Evolutionary conservation across 2,888 invertebrate species (phyloP).

Genomic region (Apantesis nais): DNA sequence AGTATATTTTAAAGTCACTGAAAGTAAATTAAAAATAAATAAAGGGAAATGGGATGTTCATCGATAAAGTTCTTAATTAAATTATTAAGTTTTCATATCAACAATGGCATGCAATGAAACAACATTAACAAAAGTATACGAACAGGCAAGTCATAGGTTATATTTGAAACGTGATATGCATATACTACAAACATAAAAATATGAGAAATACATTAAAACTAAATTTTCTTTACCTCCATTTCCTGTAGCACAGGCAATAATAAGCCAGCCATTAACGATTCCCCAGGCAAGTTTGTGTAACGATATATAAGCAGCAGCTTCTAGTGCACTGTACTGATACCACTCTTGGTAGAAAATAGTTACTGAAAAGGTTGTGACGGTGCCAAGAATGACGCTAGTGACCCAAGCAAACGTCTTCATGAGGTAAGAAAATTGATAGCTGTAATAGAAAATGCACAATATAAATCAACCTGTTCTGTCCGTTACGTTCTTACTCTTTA

Average conservation of each 20-base stretch:
- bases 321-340: slow-evolving; percentile 84
- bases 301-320: slow-evolving; percentile 88
- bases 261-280: slow-evolving; percentile 88
- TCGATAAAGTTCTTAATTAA: too few relatives aligned
- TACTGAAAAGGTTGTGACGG: slow-evolving; percentile 87
- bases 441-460: slow-evolving; percentile 32
- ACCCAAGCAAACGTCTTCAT: slow-evolving; percentile 71
- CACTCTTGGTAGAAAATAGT: slow-evolving; percentile 88
- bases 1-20: too few relatives aligned
- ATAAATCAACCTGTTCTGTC: too few relatives aligned
- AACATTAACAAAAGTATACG: too few relatives aligned
- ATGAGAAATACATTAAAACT: background rate
- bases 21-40: too few relatives aligned
- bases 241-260: slow-evolving; percentile 89
- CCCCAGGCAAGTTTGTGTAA: slow-evolving; percentile 89
- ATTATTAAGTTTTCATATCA: too few relatives aligned
- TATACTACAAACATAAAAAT: too few relatives aligned
- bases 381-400: slow-evolving; percentile 73
- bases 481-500: too few relatives aligned
- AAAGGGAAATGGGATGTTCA: too few relatives aligned
- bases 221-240: slow-evolving; percentile 83
- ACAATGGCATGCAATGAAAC: too few relatives aligned
- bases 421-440: slow-evolving; percentile 67
- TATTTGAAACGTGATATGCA: too few relatives aligned
- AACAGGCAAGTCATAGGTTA: too few relatives aligned